Conservation (phyloP, 2,888 invertebrate genomes). For the Drepana falcataria region DNA sequence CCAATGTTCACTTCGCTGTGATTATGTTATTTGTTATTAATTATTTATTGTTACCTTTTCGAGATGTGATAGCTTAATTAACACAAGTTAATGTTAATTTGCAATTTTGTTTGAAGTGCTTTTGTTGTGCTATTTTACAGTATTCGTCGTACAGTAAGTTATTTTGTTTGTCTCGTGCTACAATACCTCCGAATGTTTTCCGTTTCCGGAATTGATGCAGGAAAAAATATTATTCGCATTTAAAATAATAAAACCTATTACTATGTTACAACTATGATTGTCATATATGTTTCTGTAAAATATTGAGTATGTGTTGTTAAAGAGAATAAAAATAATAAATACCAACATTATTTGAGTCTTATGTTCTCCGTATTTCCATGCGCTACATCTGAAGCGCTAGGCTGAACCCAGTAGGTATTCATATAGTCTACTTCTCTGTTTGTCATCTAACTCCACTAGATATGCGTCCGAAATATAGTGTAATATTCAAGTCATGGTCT, state of each 20-base stretch:
- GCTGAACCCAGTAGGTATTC: too few relatives aligned
- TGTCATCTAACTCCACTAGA: too few relatives aligned
- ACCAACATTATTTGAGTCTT: slow-evolving; percentile 49
- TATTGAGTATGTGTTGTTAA: slow-evolving; percentile 80
- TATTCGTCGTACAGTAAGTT: slow-evolving; percentile 25
- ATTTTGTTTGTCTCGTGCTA: slow-evolving; percentile 38
- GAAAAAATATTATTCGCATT: slow-evolving; percentile 62
- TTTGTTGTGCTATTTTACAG: slow-evolving; percentile 44
- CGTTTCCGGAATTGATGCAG: slow-evolving; percentile 38
- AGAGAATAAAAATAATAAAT: slow-evolving; percentile 79
- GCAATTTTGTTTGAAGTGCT: slow-evolving; percentile 56
- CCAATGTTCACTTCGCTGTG: slow-evolving; percentile 76
- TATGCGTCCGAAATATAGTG: too few relatives aligned
- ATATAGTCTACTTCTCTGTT: too few relatives aligned
- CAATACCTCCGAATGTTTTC: slow-evolving; percentile 27
- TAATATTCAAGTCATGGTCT: too few relatives aligned
- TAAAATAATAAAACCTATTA: slow-evolving; percentile 67
- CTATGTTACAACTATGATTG: slow-evolving; percentile 76
- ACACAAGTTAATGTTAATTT: slow-evolving; percentile 64
- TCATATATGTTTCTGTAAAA: slow-evolving; percentile 79
- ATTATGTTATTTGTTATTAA: slow-evolving; percentile 72
- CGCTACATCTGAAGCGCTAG: too few relatives aligned
- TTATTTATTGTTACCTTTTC: slow-evolving; percentile 72
- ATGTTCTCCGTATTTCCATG: slow-evolving; percentile 19
- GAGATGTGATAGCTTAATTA: slow-evolving; percentile 71